A percentile compares a stretch with the other conserved stretches of the same genome.
Conservation (phyloP, 2,113 vertebrate species). For the Actenoides hombroni region DNA sequence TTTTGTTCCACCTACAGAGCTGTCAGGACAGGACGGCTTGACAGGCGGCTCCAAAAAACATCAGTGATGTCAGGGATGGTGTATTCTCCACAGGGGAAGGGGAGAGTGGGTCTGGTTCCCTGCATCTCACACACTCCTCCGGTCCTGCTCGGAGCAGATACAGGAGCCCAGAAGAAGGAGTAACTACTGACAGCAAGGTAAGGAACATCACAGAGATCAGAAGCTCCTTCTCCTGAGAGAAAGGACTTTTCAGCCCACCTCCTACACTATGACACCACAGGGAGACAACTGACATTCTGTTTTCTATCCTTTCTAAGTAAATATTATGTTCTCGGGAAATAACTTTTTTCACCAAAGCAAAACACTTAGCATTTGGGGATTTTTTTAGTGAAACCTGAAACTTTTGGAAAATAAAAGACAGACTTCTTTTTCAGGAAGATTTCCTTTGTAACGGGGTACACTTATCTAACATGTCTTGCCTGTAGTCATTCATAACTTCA, state of each 20-base stretch:
- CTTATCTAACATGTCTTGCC: not conserved
- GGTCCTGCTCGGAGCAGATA: not conserved
- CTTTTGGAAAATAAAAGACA: not conserved
- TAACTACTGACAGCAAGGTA: not conserved
- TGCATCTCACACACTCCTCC: not conserved
- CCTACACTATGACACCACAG: not conserved
- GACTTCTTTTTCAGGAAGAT: not conserved
- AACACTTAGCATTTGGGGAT: not conserved
- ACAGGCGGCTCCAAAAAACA: not conserved
- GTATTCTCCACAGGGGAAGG: rapidly evolving
- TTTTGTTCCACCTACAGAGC: not conserved
- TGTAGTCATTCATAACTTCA: not conserved
- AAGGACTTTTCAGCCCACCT: not conserved
- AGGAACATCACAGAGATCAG: not conserved
- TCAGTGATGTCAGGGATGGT: not conserved
- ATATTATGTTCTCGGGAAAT: not conserved
- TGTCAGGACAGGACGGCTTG: not conserved
- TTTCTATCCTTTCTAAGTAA: not conserved
- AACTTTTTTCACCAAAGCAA: not conserved
- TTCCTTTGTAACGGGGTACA: not conserved
- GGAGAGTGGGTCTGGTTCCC: not conserved
- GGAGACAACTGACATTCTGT: not conserved
- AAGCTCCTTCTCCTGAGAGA: not conserved
- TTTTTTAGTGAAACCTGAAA: not conserved
- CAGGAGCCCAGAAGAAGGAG: not conserved